phyloP scores from a whole-genome alignment of 2,888 invertebrate genomes.

The Stratiomys singularior region DNA sequence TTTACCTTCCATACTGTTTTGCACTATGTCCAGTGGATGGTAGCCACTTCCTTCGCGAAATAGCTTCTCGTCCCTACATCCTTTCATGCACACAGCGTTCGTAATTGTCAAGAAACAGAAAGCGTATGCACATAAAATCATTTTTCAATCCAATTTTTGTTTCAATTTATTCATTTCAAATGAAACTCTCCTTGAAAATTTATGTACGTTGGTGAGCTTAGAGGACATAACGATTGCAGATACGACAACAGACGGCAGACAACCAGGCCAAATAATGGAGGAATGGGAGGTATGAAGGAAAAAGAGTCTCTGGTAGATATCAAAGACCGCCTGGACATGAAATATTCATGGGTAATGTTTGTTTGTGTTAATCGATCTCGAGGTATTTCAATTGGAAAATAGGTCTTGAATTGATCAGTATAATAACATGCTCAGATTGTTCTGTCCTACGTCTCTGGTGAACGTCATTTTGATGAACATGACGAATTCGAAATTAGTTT shows the following conservation, averaged over 20 bases:
- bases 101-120: not conserved
- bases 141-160: slow-evolving; percentile 25
- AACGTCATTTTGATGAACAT: not conserved
- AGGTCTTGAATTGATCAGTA: slow-evolving; percentile 4
- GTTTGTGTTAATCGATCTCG: slow-evolving; percentile 39
- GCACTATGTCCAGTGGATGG: not conserved
- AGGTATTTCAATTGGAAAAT: slow-evolving; percentile 41
- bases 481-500: not conserved
- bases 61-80: not conserved
- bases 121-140: not conserved
- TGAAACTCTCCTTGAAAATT: slow-evolving; percentile 5
- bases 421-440: slow-evolving; percentile 11
- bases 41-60: not conserved
- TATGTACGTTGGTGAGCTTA: not conserved
- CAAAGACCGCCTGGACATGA: slow-evolving; percentile 22
- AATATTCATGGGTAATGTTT: slow-evolving; percentile 40
- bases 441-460: not conserved
- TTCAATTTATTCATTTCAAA: slow-evolving; percentile 27
- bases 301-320: not conserved
- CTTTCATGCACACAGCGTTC: not conserved
- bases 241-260: not conserved
- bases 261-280: not conserved
- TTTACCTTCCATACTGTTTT: not conserved
- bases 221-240: not conserved
- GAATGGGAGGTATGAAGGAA: not conserved